A percentile compares a stretch with the other conserved stretches of the same genome.
Conservation (phyloP, 2,113 vertebrate species). For the Vulpes lagopus region DNA sequence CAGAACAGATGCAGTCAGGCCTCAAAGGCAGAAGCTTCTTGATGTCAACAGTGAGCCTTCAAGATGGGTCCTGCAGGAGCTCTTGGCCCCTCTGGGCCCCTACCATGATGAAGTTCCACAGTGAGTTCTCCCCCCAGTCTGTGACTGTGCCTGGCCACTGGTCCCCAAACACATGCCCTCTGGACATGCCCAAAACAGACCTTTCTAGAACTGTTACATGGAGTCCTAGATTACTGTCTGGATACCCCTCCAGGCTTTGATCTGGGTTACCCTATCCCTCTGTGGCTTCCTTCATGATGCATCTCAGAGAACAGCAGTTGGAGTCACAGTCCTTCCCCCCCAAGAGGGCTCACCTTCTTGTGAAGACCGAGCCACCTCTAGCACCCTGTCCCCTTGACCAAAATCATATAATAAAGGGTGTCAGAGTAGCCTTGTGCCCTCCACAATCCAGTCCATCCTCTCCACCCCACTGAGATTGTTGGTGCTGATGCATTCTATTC, state of each 20-base stretch:
- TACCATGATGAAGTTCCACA: neutral
- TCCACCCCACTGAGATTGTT: neutral
- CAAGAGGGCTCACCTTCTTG: neutral
- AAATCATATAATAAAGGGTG: neutral
- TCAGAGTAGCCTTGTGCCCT: neutral
- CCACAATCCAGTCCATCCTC: neutral
- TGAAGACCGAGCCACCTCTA: neutral
- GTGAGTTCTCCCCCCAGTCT: neutral
- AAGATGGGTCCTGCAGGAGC: no score
- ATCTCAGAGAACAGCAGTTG: neutral
- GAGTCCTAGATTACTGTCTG: neutral
- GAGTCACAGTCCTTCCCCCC: neutral
- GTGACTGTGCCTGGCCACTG: neutral
- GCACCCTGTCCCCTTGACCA: neutral
- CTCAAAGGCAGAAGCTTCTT: neutral
- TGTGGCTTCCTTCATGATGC: neutral
- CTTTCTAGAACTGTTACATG: neutral
- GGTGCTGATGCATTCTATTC: neutral
- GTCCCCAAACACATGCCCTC: neutral
- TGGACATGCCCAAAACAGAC: neutral
- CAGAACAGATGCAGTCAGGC: neutral
- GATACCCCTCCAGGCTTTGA: neutral
- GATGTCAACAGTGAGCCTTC: neutral
- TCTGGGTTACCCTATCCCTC: neutral
- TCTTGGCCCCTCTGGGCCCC: neutral